Base-by-base conservation (phyloP, 2,888 invertebrate species). In the Drosophila prostipennis region DNA sequence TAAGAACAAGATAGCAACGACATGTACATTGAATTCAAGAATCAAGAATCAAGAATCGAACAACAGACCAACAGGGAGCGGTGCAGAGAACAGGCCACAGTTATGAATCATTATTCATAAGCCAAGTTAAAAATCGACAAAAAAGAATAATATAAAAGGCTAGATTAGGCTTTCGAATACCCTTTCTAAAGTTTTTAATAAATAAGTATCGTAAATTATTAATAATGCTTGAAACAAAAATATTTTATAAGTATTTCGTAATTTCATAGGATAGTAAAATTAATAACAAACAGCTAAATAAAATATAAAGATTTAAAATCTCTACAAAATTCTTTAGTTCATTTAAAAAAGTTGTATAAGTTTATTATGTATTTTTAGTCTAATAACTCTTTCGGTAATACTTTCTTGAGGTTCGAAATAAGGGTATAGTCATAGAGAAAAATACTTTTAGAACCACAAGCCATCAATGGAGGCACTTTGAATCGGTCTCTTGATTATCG, bases 1-100 rank as follows among this genome's bases (percentile, higher is more conserved):
- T 84, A 78, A 68, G 74, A 85, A 87, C 84, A 87, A 78, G 87
- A 84, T 87, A 81, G 72, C 77, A 85, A 82, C 87, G 87, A 87
- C 84, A 84, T 84, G 87, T 84, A 83, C 82, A 83, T 74, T 79
- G 78, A 78, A 79, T 84, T 84, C 77, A 69, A 76, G 78, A 83
- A 78, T 84, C 77, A 69, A 76, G 78, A 83, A 78, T 84, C 77
- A 68, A 76, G 78, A 83, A 78, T 83, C 78, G 78, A 86, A 78
- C 78, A 76, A 67, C 49, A 57, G 75, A 71, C 72, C 74, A 72
- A 69, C 16, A 45, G 48, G 68, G 52, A 43, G 51, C 42, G 65
- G 65, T 46, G 69, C 32, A 23, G 67, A 29, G 36, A 10, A 51
- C 46, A 14, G 48, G 43, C 59, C 64, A 58, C 72, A 79, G 69